These are phyloP conservation scores for Capreolus pygargus DNA, from an alignment of 2,113 vertebrate species.

Conservation along the genomic window DNA sequence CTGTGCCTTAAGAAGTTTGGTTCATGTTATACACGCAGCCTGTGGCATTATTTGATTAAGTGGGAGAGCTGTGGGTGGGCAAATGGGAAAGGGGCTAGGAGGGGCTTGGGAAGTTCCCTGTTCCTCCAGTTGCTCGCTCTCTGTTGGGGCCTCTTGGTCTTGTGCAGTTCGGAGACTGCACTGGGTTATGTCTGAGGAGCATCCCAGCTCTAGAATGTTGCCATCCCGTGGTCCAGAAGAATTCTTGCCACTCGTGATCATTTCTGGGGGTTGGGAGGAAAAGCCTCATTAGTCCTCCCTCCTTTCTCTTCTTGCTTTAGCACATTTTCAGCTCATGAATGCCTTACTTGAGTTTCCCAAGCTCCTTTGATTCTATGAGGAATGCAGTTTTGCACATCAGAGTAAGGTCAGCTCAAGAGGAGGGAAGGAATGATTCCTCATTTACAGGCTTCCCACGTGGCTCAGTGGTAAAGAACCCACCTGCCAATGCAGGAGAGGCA, in stretches of 20 bases:
- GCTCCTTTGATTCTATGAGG: not conserved
- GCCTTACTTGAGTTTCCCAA: not conserved
- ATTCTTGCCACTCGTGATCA: not conserved
- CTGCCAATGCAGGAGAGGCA: not conserved
- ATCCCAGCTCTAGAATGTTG: not conserved
- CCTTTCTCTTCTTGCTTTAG: not conserved
- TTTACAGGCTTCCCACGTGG: not conserved
- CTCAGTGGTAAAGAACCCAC: not conserved
- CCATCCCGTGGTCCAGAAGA: not conserved
- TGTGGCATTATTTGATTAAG: not conserved
- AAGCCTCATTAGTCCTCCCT: not conserved
- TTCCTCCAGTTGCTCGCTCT: not conserved
- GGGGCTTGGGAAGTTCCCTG: not conserved
- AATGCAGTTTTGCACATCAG: not conserved
- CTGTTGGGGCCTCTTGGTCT: not conserved
- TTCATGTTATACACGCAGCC: not conserved
- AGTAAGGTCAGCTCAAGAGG: not conserved
- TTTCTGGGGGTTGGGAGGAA: not conserved
- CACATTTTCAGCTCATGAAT: not conserved
- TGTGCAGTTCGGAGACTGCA: not conserved
- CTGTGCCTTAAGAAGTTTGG: not conserved
- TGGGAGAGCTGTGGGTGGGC: not conserved
- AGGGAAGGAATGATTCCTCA: not conserved
- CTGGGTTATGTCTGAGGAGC: not conserved
- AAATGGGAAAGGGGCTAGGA: not conserved